These are phyloP conservation scores for Microtus pennsylvanicus DNA, from an alignment of 2,113 vertebrate genomes.

Conservation along the genomic window DNA sequence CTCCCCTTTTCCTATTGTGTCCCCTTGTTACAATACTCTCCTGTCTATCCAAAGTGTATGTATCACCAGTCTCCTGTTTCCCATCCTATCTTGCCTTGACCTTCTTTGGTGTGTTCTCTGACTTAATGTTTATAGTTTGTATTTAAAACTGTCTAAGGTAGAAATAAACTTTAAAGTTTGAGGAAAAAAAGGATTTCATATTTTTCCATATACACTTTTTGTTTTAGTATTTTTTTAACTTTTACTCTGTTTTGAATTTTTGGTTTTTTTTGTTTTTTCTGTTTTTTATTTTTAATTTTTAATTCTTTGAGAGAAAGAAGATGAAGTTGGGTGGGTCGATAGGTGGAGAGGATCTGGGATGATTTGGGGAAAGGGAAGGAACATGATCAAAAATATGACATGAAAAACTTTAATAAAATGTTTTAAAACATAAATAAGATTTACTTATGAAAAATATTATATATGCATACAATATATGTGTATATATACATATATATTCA, in stretches of 20 bases:
- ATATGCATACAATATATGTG: no score
- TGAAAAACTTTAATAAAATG: background rate
- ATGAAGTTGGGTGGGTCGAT: background rate
- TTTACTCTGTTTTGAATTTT: background rate
- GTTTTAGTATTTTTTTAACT: background rate
- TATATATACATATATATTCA: no score
- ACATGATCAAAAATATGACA: background rate
- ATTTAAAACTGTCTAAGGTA: background rate
- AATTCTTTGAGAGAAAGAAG: background rate
- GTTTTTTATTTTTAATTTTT: background rate
- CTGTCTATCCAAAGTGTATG: background rate
- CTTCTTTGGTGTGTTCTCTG: background rate
- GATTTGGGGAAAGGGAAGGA: background rate
- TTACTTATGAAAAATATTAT: background rate
- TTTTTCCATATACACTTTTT: background rate
- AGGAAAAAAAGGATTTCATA: background rate
- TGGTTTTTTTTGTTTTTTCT: background rate
- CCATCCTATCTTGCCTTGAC: background rate
- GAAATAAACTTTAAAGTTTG: conserved; percentile 30
- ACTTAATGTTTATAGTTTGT: background rate
- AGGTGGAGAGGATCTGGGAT: background rate
- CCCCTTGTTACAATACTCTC: background rate
- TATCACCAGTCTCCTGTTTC: background rate
- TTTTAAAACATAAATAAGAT: background rate
- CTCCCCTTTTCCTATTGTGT: background rate